These are phyloP conservation scores for Eclectus roratus DNA, from an alignment of 2,113 vertebrate genomes.

Conservation along the genomic window DNA sequence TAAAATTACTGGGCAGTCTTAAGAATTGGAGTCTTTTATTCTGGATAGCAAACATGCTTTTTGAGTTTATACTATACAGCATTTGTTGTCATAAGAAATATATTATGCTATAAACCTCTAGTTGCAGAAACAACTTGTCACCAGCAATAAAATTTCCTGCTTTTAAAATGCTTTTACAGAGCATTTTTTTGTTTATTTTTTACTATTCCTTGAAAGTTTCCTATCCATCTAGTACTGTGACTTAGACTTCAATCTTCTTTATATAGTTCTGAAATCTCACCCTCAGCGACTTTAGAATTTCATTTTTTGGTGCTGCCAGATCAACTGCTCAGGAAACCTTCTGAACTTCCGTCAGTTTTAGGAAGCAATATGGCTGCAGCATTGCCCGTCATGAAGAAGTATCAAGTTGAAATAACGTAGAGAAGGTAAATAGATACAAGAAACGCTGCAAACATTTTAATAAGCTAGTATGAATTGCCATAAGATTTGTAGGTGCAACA, in stretches of 20 bases:
- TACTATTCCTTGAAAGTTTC: not conserved
- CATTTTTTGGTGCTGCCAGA: not conserved
- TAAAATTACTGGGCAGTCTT: not conserved
- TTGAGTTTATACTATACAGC: not conserved
- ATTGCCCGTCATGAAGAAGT: not conserved
- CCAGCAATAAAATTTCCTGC: not conserved
- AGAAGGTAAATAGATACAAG: not conserved
- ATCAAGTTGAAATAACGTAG: not conserved
- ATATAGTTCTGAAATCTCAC: not conserved
- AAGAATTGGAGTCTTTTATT: not conserved
- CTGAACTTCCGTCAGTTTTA: not conserved
- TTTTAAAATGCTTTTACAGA: not conserved
- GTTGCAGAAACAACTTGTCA: not conserved
- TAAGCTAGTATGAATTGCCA: not conserved
- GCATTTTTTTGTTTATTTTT: not conserved
- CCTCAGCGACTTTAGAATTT: not conserved
- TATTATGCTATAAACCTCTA: not conserved
- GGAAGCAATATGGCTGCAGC: not conserved
- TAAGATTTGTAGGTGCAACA: not conserved
- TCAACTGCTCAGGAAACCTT: not conserved
- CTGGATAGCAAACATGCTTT: not conserved
- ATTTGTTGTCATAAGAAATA: not conserved
- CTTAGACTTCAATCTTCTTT: not conserved
- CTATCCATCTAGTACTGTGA: not conserved
- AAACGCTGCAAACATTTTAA: not conserved